Evolutionary conservation across 2,797 vertebrate genomes (phyloP).

Genomic region (Pempheris klunzingeri): DNA sequence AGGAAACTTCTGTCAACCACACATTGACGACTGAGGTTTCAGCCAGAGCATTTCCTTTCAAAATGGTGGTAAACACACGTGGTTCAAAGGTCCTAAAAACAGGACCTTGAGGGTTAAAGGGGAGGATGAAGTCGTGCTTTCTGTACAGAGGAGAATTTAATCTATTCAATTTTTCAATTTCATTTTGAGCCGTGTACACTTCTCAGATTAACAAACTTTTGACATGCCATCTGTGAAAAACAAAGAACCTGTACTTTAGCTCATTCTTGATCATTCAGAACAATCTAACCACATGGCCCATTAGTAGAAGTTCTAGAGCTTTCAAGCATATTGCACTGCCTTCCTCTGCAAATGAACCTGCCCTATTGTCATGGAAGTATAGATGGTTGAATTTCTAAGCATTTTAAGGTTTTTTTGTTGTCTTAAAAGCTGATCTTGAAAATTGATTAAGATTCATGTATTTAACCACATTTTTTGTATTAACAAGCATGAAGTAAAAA

Average conservation of each 20-base stretch:
- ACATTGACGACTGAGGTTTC: conserved; percentile 55
- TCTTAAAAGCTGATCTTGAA: neutral
- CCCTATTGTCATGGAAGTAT: neutral
- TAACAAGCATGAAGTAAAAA: too few relatives aligned
- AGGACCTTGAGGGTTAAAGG: too few relatives aligned
- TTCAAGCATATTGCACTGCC: neutral
- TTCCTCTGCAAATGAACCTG: neutral
- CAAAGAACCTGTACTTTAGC: neutral
- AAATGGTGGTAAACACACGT: neutral
- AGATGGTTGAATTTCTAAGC: neutral
- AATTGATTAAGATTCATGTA: too few relatives aligned
- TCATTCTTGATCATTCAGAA: neutral
- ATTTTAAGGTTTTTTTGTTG: neutral
- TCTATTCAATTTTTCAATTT: neutral
- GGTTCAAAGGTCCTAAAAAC: neutral
- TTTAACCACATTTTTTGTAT: too few relatives aligned
- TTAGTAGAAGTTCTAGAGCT: neutral
- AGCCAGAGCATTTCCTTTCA: conserved; percentile 19
- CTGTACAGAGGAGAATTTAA: neutral
- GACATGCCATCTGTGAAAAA: neutral
- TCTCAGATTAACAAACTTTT: conserved; percentile 5
- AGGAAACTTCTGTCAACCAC: conserved; percentile 68
- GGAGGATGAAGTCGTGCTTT: conserved; percentile 12
- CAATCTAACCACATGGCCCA: neutral
- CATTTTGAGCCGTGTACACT: neutral